Evolutionary conservation across 2,797 vertebrate genomes (phyloP).

Genomic region (Lophotriccus pileatus): DNA sequence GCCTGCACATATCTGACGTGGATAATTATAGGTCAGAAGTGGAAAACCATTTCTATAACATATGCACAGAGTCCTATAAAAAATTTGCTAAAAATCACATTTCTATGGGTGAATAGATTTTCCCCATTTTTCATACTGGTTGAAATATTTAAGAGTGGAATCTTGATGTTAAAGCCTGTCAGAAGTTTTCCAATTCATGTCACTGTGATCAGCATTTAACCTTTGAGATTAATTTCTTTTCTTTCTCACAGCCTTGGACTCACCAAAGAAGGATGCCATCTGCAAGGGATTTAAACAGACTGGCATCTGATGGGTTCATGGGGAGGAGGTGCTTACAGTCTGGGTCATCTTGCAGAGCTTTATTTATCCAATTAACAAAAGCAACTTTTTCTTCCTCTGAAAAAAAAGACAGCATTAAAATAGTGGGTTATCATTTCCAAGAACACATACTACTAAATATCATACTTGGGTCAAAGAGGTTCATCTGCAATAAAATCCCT

Average conservation of each 20-base stretch:
- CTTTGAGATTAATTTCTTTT: background rate
- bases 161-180: background rate
- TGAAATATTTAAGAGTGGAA: background rate
- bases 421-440: background rate
- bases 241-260: conserved; percentile 27
- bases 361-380: conserved; percentile 98
- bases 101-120: background rate
- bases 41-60: background rate
- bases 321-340: conserved; percentile 92
- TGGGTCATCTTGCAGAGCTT: conserved; percentile 88
- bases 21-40: background rate
- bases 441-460: background rate
- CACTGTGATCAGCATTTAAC: background rate
- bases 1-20: background rate
- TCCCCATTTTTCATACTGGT: background rate
- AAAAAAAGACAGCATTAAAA: conserved; percentile 31
- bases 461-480: background rate
- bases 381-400: conserved; percentile 98
- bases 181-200: background rate
- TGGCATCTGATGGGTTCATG: conserved; percentile 85
- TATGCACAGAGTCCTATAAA: background rate
- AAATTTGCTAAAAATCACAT: background rate
- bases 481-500: background rate
- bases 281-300: conserved; percentile 89
- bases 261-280: conserved; percentile 97